Conservation (phyloP, 2,113 vertebrate species). For the Passer domesticus region DNA sequence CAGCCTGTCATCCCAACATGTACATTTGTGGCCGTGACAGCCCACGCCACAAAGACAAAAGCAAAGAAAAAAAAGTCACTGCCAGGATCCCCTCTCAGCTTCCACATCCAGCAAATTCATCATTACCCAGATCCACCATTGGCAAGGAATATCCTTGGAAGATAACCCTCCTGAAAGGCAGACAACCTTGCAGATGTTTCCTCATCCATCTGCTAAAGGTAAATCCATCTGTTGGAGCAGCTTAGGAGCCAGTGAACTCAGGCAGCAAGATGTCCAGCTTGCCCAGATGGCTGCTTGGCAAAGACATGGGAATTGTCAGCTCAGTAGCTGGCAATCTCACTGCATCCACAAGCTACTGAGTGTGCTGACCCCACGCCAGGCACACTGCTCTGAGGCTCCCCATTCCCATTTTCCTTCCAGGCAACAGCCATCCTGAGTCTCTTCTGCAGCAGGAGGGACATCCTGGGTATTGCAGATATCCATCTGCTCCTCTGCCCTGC, state of each 20-base stretch:
- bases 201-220: neutral
- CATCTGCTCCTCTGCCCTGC: neutral
- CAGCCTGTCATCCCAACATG: neutral
- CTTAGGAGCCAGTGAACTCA: neutral
- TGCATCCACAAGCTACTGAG: neutral
- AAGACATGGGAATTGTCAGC: neutral
- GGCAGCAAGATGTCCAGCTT: neutral
- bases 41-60: neutral
- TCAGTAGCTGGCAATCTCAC: neutral
- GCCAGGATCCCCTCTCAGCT: neutral
- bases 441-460: neutral
- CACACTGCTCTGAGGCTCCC: neutral
- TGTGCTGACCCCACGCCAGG: neutral
- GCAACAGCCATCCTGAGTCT: neutral
- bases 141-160: neutral
- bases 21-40: neutral
- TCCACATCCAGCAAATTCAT: neutral
- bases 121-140: neutral
- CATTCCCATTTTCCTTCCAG: neutral
- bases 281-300: neutral
- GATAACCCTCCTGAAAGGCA: neutral
- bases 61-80: neutral
- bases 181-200: neutral
- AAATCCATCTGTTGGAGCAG: neutral
- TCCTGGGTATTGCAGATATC: neutral